Evolutionary conservation across 1,140 invertebrate species (phyloP).

Genomic region (Ctenoplectra terminalis): DNA sequence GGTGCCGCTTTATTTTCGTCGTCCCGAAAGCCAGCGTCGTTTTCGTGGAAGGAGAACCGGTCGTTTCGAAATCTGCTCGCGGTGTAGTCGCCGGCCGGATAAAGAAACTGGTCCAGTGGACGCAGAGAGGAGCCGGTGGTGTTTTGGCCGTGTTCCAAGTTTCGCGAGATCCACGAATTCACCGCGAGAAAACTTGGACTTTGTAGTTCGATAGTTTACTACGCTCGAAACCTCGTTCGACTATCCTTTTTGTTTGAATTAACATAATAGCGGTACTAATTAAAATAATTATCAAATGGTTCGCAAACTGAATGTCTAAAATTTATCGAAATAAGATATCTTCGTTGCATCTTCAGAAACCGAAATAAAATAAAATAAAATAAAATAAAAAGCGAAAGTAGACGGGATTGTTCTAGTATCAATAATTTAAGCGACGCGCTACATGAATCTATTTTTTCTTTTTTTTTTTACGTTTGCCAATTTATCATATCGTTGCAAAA

Average conservation of each 20-base stretch:
- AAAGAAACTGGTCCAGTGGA: conserved; percentile 69
- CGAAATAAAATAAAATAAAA: too few species aligned
- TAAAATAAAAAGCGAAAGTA: background rate
- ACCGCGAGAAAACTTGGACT: conserved; percentile 51
- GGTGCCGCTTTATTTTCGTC: conserved; percentile 59
- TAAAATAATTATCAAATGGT: too few species aligned
- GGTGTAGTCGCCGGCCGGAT: conserved; percentile 49
- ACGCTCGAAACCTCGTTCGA: background rate
- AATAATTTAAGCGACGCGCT: background rate
- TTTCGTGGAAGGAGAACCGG: conserved; percentile 68
- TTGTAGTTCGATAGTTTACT: background rate
- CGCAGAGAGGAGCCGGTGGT: conserved; percentile 55
- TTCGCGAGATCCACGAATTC: conserved; percentile 50
- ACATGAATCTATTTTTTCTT: background rate
- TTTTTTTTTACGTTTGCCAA: background rate
- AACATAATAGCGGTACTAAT: too few species aligned
- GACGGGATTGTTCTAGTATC: background rate
- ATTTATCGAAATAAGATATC: too few species aligned
- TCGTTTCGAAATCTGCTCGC: conserved; percentile 66
- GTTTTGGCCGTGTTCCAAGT: conserved; percentile 59
- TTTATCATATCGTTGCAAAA: background rate
- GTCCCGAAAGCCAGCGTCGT: conserved; percentile 52
- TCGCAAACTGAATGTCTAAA: too few species aligned
- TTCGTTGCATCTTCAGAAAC: too few species aligned
- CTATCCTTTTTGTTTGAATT: too few species aligned